These are phyloP conservation scores for Hipparchia sbordonii DNA, from an alignment of 2,888 invertebrate genomes.

Conservation along the genomic window DNA sequence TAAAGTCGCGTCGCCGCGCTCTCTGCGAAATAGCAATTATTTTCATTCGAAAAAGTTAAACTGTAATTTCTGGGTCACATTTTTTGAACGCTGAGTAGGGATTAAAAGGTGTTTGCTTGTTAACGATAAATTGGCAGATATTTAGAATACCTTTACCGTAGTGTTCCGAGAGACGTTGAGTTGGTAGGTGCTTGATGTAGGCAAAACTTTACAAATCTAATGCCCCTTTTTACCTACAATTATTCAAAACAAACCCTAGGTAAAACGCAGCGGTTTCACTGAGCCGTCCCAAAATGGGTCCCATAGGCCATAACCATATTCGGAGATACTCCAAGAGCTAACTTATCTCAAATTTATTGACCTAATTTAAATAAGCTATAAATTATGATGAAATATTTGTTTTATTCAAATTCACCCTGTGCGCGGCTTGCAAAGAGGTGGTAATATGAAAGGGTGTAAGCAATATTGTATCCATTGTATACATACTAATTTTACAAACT, in stretches of 20 bases:
- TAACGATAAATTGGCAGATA: slow-evolving; percentile 33
- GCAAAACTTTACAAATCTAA: too few relatives aligned
- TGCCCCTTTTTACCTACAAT: too few relatives aligned
- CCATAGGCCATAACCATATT: slow-evolving; percentile 15
- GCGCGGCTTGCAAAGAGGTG: slow-evolving; percentile 25
- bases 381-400: slow-evolving; percentile 33
- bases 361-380: slow-evolving; percentile 30
- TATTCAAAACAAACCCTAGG: neutral
- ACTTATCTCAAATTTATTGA: slow-evolving; percentile 27
- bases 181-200: too few relatives aligned
- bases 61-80: slow-evolving; percentile 34
- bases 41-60: slow-evolving; percentile 38
- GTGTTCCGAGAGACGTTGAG: neutral
- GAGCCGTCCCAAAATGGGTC: slow-evolving; percentile 26
- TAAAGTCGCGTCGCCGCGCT: slow-evolving; percentile 44
- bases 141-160: slow-evolving; percentile 16
- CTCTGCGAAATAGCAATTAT: slow-evolving; percentile 38
- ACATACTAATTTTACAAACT: too few relatives aligned
- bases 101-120: slow-evolving; percentile 36
- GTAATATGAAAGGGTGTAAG: slow-evolving; percentile 7
- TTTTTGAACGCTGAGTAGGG: slow-evolving; percentile 30
- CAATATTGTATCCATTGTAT: too few relatives aligned
- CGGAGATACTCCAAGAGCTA: slow-evolving; percentile 29
- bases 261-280: slow-evolving; percentile 3
- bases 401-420: slow-evolving; percentile 30